Conservation (phyloP, 2,888 invertebrate species). For the Zelleria hepariella region DNA sequence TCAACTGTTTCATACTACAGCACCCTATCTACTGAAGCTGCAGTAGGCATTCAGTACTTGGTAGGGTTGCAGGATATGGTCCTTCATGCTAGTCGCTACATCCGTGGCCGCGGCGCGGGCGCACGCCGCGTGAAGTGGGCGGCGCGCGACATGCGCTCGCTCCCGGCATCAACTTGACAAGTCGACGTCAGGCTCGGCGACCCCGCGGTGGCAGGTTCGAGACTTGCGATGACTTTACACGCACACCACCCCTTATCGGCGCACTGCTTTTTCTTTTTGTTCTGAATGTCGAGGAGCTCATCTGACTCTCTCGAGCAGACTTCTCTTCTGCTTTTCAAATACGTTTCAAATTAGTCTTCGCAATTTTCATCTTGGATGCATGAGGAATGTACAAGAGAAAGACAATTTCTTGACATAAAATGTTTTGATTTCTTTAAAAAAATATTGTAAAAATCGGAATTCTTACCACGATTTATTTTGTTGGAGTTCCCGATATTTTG, state of each 20-base stretch:
- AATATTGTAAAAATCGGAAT: too few relatives aligned
- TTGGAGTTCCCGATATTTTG: too few relatives aligned
- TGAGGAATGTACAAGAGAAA: too few relatives aligned
- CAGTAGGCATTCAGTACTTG: too few relatives aligned
- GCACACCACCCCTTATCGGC: neutral
- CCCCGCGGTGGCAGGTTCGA: conserved; percentile 47
- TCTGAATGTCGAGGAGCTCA: neutral
- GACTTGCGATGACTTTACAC: conserved; percentile 59
- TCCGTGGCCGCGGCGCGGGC: neutral
- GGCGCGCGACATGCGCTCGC: conserved; percentile 10
- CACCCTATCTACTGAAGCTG: too few relatives aligned
- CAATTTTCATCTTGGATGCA: too few relatives aligned
- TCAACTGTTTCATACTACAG: too few relatives aligned
- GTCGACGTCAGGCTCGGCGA: conserved; percentile 48
- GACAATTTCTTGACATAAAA: too few relatives aligned
- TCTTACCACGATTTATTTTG: too few relatives aligned
- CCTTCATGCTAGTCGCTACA: neutral
- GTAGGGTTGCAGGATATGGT: too few relatives aligned
- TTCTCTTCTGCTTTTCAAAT: neutral
- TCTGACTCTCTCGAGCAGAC: neutral
- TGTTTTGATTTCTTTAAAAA: too few relatives aligned
- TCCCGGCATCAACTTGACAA: conserved; percentile 57
- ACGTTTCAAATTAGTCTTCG: too few relatives aligned
- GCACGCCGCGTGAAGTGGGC: neutral
- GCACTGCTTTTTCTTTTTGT: conserved; percentile 2